phyloP scores from a whole-genome alignment of 2,113 vertebrate species.

The Solea senegalensis region DNA sequence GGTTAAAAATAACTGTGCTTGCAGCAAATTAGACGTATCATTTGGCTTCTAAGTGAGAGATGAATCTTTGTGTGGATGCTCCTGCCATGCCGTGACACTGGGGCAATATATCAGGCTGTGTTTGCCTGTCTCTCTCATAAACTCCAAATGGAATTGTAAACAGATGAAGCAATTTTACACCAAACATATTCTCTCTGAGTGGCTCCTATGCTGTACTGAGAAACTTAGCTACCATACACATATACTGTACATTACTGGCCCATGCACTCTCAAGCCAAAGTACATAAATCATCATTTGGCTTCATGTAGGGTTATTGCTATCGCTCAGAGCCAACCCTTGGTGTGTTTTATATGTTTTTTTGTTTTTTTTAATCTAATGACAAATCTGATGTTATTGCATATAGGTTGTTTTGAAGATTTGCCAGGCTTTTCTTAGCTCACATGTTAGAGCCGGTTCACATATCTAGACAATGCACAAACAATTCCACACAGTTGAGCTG shows the following conservation, averaged over 20 bases:
- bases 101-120: slow-evolving; percentile 80
- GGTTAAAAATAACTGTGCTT: slow-evolving; percentile 85
- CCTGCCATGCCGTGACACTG: slow-evolving; percentile 78
- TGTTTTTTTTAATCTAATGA: slow-evolving; percentile 68
- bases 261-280: slow-evolving; percentile 62
- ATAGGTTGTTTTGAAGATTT: slow-evolving; percentile 42
- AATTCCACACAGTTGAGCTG: slow-evolving; percentile 24
- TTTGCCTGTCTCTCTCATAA: slow-evolving; percentile 82
- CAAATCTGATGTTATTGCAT: slow-evolving; percentile 76
- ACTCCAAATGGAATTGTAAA: slow-evolving; percentile 82
- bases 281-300: slow-evolving; percentile 79
- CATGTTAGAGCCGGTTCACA: slow-evolving; percentile 11
- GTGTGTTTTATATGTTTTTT: slow-evolving; percentile 64
- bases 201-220: slow-evolving; percentile 47
- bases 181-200: slow-evolving; percentile 69
- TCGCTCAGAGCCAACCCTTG: slow-evolving; percentile 73
- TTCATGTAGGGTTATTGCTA: slow-evolving; percentile 75
- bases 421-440: slow-evolving; percentile 36
- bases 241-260: slow-evolving; percentile 59
- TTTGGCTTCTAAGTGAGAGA: slow-evolving; percentile 86
- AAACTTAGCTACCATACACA: slow-evolving; percentile 50
- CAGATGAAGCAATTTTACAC: slow-evolving; percentile 83
- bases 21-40: slow-evolving; percentile 86
- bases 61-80: slow-evolving; percentile 83
- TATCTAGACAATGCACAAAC: slow-evolving; percentile 5